Evolutionary conservation across 2,113 vertebrate genomes (phyloP), one percentile per base, ranked within the genome.

Genomic region (Hippolais icterina): DNA sequence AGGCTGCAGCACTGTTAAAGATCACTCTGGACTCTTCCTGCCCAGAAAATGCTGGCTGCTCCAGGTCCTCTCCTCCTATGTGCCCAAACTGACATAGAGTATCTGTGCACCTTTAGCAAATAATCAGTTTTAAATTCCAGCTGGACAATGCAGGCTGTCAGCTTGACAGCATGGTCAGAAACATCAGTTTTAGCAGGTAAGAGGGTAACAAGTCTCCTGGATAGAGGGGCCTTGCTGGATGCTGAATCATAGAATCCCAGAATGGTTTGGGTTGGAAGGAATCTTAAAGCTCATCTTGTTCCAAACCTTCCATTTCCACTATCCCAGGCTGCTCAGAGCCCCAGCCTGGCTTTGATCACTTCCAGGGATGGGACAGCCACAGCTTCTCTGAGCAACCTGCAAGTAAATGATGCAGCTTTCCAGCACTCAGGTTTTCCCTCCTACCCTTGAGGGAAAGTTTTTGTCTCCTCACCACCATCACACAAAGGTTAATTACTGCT

Each of bases 191-290:
- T 24, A 82, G 17, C 19, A 64, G 33, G 4, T 24, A 37, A 21
- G 2, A 17, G 16, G 15, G 7, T 33, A 65, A 28, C 42, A 80
- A 16, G 10, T 6, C n/a, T 47, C 8, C 37, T 31, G 39, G 24
- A 42, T 1, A 57, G 15, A 27, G 11, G 6, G 4, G 28, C 15
- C 25, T 71, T 2, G 0, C 19, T 66, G 21, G 15, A 33, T 11
- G 3, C 5, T 29, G 22, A 63, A 53, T 9, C 28, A 53, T 0
- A 39, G 15, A 79, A 69, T 6, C 15, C 44, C 23, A 70, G 22
- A 56, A 70, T 14, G 12, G 35, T 42, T 3, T 49, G 25, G 35
- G 7, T 31, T 69, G 70, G 54, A 83, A 56, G 10, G 41, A 61
- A 42, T 14, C 12, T 54, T 49, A 69, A 54, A 61, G 35, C 10